Evolutionary conservation across 2,888 invertebrate genomes (phyloP).

Genomic region (Theretra japonica): DNA sequence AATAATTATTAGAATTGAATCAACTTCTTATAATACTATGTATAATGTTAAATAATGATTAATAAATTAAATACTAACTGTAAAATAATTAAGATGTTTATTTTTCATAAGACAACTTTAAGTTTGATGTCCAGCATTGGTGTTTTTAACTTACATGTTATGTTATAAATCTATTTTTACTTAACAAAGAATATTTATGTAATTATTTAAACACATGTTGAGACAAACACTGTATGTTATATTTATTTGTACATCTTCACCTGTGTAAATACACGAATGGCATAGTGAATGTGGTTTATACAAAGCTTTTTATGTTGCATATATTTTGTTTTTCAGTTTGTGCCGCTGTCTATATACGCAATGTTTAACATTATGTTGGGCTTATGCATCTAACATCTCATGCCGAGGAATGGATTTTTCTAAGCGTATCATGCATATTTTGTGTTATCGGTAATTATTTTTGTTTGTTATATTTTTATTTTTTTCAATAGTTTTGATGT

Average conservation of each 20-base stretch:
- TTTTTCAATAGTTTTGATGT: not conserved
- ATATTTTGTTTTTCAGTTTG: slow-evolving; percentile 49
- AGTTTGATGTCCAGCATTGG: no score
- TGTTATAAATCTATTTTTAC: no score
- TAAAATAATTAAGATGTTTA: no score
- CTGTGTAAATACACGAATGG: slow-evolving; percentile 1
- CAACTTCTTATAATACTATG: no score
- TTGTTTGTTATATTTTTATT: slow-evolving; percentile 34
- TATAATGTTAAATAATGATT: no score
- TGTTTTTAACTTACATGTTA: no score
- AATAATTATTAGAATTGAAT: no score
- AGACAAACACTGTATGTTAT: no score
- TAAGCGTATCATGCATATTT: slow-evolving; percentile 19
- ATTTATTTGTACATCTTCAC: not conserved
- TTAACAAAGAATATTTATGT: not conserved
- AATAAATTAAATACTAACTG: no score
- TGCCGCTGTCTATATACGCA: slow-evolving; percentile 39
- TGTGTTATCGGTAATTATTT: slow-evolving; percentile 33
- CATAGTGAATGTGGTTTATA: slow-evolving; percentile 21
- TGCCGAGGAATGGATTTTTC: slow-evolving; percentile 39
- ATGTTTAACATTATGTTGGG: slow-evolving; percentile 50
- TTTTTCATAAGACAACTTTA: no score
- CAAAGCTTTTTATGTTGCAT: slow-evolving; percentile 47
- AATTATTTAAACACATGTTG: not conserved
- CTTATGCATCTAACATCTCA: slow-evolving; percentile 38